Evolutionary conservation across 2,113 vertebrate species (phyloP), one percentile per base, ranked within the genome.

Genomic region (Caracal caracal): DNA sequence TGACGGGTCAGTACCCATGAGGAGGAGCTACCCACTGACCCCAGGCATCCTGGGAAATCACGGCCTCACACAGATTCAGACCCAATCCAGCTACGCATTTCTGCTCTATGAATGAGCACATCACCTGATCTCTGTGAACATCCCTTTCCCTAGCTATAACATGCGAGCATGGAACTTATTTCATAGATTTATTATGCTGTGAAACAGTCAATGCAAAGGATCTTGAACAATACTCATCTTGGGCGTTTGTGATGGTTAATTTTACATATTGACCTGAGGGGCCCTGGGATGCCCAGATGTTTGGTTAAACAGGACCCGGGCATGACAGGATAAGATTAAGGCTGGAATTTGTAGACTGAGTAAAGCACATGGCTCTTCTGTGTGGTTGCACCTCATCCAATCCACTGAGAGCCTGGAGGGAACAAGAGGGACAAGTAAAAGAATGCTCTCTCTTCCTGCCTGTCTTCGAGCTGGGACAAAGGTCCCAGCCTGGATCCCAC

Each of bases 91-190:
- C 28, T 15, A 33, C 28, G 10, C 15, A 10, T 28, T 76, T 19
- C 43, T 0, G n/a, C 40, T 30, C 43, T 1, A 2, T 7, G 8
- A 26, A 33, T 49, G 43, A 49, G 73, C 15, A 1, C 26, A 1
- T 30, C 43, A 76, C 26, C 15, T 17, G 30, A 49, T 33, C 43
- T 49, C 73, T 49, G n/a, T 20, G 43, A 76, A 76, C 28, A 10
- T 30, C 28, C 28, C 13, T 30, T 76, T 30, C 26, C 73, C 47
- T 15, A 6, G 28, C 73, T 16, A 4, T 37, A 47, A 28, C 6
- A 4, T 47, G 24, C 26, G 13, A 47, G 40, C 40, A 47, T 30
- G 43, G 8, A 30, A 30, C 73, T 49, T 33, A 49, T 10, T 76
- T 28, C 28, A 49, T 17, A 10, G 73, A 73, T 33, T 49, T 49